A percentile compares a stretch with the other conserved stretches of the same genome.
phyloP scores from a whole-genome alignment of 2,113 vertebrate species.

The Grantiella picta region DNA sequence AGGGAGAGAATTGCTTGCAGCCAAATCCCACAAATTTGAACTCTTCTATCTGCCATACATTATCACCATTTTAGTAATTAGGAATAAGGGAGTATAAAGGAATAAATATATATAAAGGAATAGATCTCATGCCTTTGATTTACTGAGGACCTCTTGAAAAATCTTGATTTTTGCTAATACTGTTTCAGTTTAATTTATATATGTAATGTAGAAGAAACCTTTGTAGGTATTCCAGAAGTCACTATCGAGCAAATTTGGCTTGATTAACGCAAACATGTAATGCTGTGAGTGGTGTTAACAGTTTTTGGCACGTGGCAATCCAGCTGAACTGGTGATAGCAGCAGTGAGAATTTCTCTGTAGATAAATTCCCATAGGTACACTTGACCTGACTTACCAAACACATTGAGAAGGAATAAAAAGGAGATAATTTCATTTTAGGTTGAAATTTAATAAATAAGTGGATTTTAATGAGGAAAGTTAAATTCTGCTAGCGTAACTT shows the following conservation, averaged over 20 bases:
- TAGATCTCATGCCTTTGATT: not conserved
- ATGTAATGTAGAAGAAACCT: not conserved
- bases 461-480: not conserved
- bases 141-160: not conserved
- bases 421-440: not conserved
- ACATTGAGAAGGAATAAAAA: not conserved
- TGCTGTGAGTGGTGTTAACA: not conserved
- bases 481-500: not conserved
- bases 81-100: not conserved
- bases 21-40: not conserved
- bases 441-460: not conserved
- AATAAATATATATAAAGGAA: not conserved
- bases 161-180: not conserved
- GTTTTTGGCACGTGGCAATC: not conserved
- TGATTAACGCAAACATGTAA: not conserved
- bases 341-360: constrained; percentile 12
- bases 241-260: not conserved
- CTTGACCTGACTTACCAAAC: not conserved
- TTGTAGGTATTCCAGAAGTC: not conserved
- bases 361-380: not conserved
- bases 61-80: not conserved
- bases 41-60: not conserved
- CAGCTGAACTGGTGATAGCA: not conserved
- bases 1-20: not conserved
- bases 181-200: not conserved